A percentile compares a stretch with the other conserved stretches of the same genome.
phyloP scores from a whole-genome alignment of 2,797 vertebrate genomes.

The Lepilemur septentrionalis region DNA sequence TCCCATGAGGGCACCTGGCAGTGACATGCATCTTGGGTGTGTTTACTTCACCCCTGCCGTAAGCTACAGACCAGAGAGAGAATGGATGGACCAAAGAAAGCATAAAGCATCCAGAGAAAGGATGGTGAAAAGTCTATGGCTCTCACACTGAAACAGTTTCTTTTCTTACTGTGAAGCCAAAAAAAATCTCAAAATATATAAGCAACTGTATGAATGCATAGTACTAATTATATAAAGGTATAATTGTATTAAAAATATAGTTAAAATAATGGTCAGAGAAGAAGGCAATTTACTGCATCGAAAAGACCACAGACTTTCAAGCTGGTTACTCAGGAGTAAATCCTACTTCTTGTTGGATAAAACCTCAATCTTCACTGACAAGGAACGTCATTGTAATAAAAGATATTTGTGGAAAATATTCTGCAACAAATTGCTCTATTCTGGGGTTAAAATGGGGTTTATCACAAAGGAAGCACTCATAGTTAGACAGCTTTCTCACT shows the following conservation, averaged over 20 bases:
- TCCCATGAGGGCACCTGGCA: neutral
- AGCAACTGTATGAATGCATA: neutral
- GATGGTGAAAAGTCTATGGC: neutral
- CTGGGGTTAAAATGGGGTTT: neutral
- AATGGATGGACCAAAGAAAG: neutral
- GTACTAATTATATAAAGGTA: neutral
- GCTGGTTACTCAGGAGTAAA: neutral
- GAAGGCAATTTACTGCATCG: neutral
- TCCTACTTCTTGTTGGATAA: neutral
- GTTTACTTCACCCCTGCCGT: neutral
- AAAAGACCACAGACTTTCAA: neutral
- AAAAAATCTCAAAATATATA: neutral
- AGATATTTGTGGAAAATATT: constrained; percentile 5
- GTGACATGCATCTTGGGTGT: neutral
- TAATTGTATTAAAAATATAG: neutral
- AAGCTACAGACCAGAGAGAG: neutral
- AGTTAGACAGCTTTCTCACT: neutral
- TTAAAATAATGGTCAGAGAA: constrained; percentile 6
- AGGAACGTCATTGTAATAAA: neutral
- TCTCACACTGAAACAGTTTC: neutral
- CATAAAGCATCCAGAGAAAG: neutral
- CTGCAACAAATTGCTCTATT: neutral
- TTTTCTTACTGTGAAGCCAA: neutral
- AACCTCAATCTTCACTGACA: neutral
- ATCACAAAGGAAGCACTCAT: constrained; percentile 1